Evolutionary conservation across 2,113 vertebrate genomes (phyloP).

Genomic region (Bos indicus): DNA sequence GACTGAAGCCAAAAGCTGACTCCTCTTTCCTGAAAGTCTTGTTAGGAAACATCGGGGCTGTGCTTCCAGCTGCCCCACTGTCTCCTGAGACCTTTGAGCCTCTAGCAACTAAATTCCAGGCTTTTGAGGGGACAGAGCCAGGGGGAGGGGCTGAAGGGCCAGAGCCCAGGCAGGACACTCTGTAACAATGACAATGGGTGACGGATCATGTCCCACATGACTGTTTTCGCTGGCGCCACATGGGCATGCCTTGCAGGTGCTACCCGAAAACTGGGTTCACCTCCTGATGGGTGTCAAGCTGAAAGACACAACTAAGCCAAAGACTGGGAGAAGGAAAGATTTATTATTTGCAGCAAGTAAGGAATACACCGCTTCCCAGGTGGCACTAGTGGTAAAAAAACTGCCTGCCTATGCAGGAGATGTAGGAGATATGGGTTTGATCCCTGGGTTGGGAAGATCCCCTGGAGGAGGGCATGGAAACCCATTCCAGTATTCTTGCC

Average conservation of each 20-base stretch:
- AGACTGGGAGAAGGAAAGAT: background rate
- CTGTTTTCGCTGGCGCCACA: too few species aligned
- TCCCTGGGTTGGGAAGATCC: background rate
- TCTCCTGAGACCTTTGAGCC: background rate
- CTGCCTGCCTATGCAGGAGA: background rate
- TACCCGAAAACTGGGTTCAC: background rate
- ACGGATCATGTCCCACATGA: background rate
- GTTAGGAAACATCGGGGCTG: rapidly evolving
- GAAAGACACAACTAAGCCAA: background rate
- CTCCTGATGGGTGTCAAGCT: background rate
- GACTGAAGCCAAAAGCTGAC: background rate
- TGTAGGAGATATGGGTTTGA: background rate
- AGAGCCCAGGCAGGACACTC: background rate
- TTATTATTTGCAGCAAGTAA: background rate
- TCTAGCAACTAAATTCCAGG: background rate
- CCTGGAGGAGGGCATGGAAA: background rate
- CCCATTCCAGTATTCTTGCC: background rate
- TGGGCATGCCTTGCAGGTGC: background rate
- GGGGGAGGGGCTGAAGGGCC: background rate
- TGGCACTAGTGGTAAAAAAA: background rate
- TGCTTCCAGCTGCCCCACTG: background rate
- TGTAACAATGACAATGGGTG: rapidly evolving
- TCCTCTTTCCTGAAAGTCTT: background rate
- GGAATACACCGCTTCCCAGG: background rate
- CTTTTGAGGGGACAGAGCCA: background rate